Conservation (phyloP, 2,888 invertebrate species). For the Diadegma fenestrale region DNA sequence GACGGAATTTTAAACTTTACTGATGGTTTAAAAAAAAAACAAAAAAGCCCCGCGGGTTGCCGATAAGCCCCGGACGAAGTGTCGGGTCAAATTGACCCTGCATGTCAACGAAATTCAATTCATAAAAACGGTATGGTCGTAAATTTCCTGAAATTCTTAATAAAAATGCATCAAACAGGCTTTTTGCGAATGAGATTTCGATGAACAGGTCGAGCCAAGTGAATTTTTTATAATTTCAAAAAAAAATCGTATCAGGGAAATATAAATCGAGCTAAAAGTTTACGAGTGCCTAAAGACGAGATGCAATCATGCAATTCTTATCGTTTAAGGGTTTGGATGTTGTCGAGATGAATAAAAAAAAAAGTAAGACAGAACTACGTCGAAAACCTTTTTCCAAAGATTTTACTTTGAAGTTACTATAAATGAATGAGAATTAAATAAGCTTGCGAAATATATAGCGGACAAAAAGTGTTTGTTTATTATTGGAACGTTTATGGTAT, state of each 20-base stretch:
- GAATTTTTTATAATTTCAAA: neutral
- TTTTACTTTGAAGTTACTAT: neutral
- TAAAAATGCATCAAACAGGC: neutral
- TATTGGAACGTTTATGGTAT: slow-evolving; percentile 76
- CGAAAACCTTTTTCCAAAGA: neutral
- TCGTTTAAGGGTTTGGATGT: neutral
- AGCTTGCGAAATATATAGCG: slow-evolving; percentile 67
- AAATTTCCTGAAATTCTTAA: neutral
- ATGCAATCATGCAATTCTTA: slow-evolving; percentile 7
- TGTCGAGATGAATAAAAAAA: neutral
- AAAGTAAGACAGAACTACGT: neutral
- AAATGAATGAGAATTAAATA: slow-evolving; percentile 34
- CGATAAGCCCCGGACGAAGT: no score
- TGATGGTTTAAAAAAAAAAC: no score
- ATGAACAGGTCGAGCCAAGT: neutral
- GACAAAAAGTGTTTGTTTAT: slow-evolving; percentile 77
- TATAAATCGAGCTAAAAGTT: neutral
- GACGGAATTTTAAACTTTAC: no score
- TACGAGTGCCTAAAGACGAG: neutral
- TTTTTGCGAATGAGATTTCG: neutral
- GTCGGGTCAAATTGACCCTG: no score
- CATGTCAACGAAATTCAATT: neutral
- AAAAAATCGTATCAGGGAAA: neutral
- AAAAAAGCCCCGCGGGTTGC: no score
- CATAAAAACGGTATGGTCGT: neutral